phyloP scores from a whole-genome alignment of 2,888 invertebrate genomes.

The Flabesymbios commensalis region DNA sequence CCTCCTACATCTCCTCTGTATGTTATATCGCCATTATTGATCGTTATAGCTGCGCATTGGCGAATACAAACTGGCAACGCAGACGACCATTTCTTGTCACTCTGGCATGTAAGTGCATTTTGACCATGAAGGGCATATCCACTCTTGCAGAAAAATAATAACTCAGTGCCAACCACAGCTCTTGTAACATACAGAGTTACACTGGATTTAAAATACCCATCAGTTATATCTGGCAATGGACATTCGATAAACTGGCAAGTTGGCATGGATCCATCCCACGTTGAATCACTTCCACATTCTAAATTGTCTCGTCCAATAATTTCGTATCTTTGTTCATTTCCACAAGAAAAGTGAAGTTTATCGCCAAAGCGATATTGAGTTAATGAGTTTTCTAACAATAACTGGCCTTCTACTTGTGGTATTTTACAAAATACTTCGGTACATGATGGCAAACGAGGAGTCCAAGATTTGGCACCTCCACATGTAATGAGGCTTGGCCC shows the following conservation, averaged over 20 bases:
- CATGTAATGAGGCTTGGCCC: constrained; percentile 33
- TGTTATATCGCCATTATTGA: too few relatives aligned
- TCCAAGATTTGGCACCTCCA: constrained; percentile 45
- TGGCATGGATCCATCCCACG: constrained; percentile 20
- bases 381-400: constrained; percentile 1
- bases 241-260: constrained; percentile 14
- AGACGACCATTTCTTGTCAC: constrained; percentile 13
- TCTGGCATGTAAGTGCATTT: constrained; percentile 2
- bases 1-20: neutral
- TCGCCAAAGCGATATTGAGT: constrained; percentile 6
- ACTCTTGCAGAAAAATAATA: constrained; percentile 11
- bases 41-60: neutral
- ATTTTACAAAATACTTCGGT: constrained; percentile 12
- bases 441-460: constrained; percentile 48
- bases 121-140: constrained; percentile 9
- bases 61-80: neutral
- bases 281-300: constrained; percentile 15
- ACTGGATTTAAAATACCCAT: neutral
- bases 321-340: constrained; percentile 13
- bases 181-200: neutral
- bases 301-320: constrained; percentile 9
- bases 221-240: neutral
- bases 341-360: constrained; percentile 6
- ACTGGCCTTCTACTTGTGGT: constrained; percentile 9
- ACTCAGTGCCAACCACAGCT: neutral